Evolutionary conservation across 2,888 invertebrate species (phyloP).

Genomic region (Liposcelis brunnea): DNA sequence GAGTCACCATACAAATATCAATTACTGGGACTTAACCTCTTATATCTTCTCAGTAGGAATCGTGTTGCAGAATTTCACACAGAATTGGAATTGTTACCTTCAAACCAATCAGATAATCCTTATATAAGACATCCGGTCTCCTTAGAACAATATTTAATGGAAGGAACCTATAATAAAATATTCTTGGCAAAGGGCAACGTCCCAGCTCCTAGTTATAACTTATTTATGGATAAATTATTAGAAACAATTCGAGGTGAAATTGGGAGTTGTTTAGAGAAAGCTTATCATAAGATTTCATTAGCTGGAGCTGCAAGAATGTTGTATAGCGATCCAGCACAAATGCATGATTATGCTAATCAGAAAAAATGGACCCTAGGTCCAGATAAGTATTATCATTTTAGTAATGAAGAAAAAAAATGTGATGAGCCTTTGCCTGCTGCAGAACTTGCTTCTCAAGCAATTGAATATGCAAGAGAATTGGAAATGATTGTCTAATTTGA

Average conservation of each 20-base stretch:
- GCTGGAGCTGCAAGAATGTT: slow-evolving; percentile 79
- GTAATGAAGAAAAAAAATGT: slow-evolving; percentile 51
- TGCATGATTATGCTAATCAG: slow-evolving; percentile 63
- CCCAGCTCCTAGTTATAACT: slow-evolving; percentile 86
- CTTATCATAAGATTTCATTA: slow-evolving; percentile 76
- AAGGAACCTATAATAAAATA: slow-evolving; percentile 93
- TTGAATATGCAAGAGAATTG: slow-evolving; percentile 92
- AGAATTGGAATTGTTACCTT: slow-evolving; percentile 81
- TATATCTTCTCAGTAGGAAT: slow-evolving; percentile 88
- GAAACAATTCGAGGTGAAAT: slow-evolving; percentile 95
- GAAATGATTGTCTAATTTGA: slow-evolving; percentile 97
- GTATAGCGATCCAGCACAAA: slow-evolving; percentile 59
- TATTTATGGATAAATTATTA: slow-evolving; percentile 90
- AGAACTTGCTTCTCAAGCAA: slow-evolving; percentile 81
- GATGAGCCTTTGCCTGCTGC: slow-evolving; percentile 72
- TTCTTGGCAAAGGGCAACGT: slow-evolving; percentile 71
- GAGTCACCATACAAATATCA: slow-evolving; percentile 92
- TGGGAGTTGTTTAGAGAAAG: slow-evolving; percentile 90
- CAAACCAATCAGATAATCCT: slow-evolving; percentile 82
- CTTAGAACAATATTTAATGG: slow-evolving; percentile 97
- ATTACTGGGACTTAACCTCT: slow-evolving; percentile 79
- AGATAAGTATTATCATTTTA: slow-evolving; percentile 69
- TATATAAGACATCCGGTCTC: slow-evolving; percentile 90
- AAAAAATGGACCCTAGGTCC: slow-evolving; percentile 66
- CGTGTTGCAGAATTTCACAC: slow-evolving; percentile 97